These are phyloP conservation scores for Desoria tigrina DNA, from an alignment of 2,888 invertebrate species.

Conservation along the genomic window DNA sequence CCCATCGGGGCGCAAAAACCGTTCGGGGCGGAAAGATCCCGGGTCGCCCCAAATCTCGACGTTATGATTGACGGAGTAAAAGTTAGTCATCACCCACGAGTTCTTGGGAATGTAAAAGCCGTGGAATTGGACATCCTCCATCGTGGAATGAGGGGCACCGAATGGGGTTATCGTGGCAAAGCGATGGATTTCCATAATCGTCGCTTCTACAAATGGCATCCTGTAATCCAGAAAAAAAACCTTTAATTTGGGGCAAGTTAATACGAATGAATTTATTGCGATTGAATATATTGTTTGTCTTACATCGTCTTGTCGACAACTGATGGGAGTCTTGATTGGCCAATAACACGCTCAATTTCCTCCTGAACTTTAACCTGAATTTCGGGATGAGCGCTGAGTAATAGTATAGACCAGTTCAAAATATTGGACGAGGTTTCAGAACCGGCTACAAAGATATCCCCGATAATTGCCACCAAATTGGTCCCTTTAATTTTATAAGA, in stretches of 20 bases:
- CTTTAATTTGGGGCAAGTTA: neutral
- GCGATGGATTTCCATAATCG: conserved; percentile 40
- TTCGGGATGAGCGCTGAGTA: conserved; percentile 22
- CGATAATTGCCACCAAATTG: conserved; percentile 29
- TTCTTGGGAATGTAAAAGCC: conserved; percentile 44
- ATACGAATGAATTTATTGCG: no score
- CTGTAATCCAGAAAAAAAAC: no score
- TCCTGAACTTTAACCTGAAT: conserved; percentile 33
- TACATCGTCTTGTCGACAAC: conserved; percentile 25
- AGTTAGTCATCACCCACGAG: conserved; percentile 35
- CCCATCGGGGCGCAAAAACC: conserved; percentile 31
- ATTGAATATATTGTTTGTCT: conserved; percentile 5
- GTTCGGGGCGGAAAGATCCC: conserved; percentile 40
- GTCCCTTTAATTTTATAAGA: no score
- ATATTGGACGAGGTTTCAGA: conserved; percentile 40
- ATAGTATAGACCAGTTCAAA: conserved; percentile 35
- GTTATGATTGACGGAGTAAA: conserved; percentile 37
- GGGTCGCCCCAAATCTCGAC: conserved; percentile 38
- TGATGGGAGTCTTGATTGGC: conserved; percentile 24
- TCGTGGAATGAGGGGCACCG: conserved; percentile 39
- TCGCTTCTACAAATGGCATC: conserved; percentile 37
- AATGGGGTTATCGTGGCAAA: conserved; percentile 32
- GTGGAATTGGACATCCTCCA: conserved; percentile 30
- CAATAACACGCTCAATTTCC: conserved; percentile 38
- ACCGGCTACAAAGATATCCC: conserved; percentile 44